Percentiles rank a stretch among this genome's conserved stretches.
These are phyloP conservation scores for Xenops minutus DNA, from an alignment of 2,797 vertebrate species.

Conservation along the genomic window DNA sequence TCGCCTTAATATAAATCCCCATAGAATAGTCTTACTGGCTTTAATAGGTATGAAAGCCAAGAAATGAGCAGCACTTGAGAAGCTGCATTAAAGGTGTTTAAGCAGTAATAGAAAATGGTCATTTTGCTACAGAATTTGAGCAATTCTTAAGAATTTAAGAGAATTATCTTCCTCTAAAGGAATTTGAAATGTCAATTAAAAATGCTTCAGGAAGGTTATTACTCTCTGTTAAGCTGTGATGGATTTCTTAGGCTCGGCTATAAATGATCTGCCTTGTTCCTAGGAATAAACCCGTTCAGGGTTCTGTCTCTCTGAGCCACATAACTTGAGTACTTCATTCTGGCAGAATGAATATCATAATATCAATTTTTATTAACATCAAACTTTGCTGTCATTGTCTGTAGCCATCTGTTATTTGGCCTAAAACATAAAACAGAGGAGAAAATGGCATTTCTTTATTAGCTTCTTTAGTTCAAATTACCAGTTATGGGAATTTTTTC, in stretches of 20 bases:
- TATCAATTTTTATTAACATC: background rate
- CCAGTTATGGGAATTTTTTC: background rate
- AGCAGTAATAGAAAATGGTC: background rate
- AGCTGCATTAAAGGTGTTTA: background rate
- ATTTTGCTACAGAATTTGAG: background rate
- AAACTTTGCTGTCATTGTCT: background rate
- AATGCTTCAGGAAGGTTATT: background rate
- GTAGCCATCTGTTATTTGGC: background rate
- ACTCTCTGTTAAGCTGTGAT: background rate
- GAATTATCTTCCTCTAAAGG: background rate
- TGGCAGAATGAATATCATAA: background rate
- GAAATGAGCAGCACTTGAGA: background rate
- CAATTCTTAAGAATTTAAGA: background rate
- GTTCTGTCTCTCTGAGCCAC: background rate
- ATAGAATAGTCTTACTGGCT: background rate
- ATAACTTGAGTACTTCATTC: background rate
- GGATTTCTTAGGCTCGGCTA: background rate
- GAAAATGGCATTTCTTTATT: background rate
- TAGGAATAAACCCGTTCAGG: background rate
- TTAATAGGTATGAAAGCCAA: constrained; percentile 32
- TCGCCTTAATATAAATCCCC: constrained; percentile 17
- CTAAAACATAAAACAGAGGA: background rate
- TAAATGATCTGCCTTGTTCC: background rate
- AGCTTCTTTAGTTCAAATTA: background rate
- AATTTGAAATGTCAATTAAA: constrained; percentile 22